These are phyloP conservation scores for Isoperla grammatica DNA, from an alignment of 2,888 invertebrate species.

Conservation along the genomic window DNA sequence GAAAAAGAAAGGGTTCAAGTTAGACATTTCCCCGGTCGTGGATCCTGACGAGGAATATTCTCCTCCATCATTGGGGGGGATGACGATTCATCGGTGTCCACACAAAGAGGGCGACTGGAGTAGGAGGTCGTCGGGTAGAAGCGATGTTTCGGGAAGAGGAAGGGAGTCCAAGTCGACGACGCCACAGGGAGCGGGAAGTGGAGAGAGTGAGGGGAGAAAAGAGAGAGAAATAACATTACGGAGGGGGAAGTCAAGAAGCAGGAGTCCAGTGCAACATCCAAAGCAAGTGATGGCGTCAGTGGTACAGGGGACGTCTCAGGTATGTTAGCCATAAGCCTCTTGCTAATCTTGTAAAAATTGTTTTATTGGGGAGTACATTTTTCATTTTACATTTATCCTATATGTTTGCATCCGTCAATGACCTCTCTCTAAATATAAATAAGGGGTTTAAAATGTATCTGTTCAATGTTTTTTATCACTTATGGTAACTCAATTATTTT, in stretches of 20 bases:
- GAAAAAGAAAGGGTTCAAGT: slow-evolving; percentile 67
- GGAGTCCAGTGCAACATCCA: slow-evolving; percentile 36
- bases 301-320: slow-evolving; percentile 13
- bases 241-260: slow-evolving; percentile 34
- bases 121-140: slow-evolving; percentile 35
- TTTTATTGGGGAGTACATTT: too few relatives aligned
- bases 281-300: not conserved
- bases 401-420: too few relatives aligned
- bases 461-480: too few relatives aligned
- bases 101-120: slow-evolving; percentile 45
- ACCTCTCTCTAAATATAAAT: too few relatives aligned
- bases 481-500: too few relatives aligned
- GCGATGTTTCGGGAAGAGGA: slow-evolving; percentile 32
- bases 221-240: slow-evolving; percentile 45
- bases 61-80: slow-evolving; percentile 46
- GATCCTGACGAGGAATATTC: slow-evolving; percentile 52
- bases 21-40: slow-evolving; percentile 56
- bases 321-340: not conserved
- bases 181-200: slow-evolving; percentile 15
- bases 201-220: slow-evolving; percentile 48
- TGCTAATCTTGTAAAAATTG: not conserved
- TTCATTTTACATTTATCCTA: too few relatives aligned
- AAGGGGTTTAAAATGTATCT: too few relatives aligned
- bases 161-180: slow-evolving; percentile 39
- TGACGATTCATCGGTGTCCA: slow-evolving; percentile 44